phyloP scores from a whole-genome alignment of 2,113 vertebrate species.

The Centropristis striata region DNA sequence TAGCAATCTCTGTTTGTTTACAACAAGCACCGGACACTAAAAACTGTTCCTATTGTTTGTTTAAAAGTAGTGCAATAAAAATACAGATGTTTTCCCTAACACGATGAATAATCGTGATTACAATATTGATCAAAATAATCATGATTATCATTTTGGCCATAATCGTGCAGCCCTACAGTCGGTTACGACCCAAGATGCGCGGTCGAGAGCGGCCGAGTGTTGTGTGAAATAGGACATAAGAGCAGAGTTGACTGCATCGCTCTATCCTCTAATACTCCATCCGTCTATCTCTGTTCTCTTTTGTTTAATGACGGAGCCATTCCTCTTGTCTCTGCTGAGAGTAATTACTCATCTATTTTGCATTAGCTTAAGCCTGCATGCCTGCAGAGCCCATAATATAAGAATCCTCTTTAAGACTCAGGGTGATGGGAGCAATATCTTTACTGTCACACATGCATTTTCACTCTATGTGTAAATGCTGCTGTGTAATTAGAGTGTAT shows the following conservation, averaged over 20 bases:
- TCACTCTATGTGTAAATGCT: too few relatives aligned
- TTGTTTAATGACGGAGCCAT: constrained; percentile 21
- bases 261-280: background rate
- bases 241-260: constrained; percentile 5
- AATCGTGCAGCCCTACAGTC: too few relatives aligned
- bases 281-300: background rate
- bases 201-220: background rate
- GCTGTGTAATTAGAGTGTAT: too few relatives aligned
- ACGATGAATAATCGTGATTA: too few relatives aligned
- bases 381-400: constrained; percentile 9
- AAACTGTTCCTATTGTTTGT: too few relatives aligned
- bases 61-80: too few relatives aligned
- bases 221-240: constrained; percentile 14
- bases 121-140: too few relatives aligned
- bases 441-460: background rate
- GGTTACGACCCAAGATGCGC: constrained; percentile 2
- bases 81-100: too few relatives aligned
- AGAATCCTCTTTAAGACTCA: constrained; percentile 2
- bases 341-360: constrained; percentile 57
- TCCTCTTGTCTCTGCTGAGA: constrained; percentile 23
- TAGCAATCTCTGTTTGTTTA: too few relatives aligned
- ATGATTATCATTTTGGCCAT: too few relatives aligned
- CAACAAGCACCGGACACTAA: too few relatives aligned
- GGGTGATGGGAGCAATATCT: background rate
- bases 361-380: constrained; percentile 18